Conservation (phyloP, 2,113 vertebrate species). For the Campylorhamphus procurvoides region DNA sequence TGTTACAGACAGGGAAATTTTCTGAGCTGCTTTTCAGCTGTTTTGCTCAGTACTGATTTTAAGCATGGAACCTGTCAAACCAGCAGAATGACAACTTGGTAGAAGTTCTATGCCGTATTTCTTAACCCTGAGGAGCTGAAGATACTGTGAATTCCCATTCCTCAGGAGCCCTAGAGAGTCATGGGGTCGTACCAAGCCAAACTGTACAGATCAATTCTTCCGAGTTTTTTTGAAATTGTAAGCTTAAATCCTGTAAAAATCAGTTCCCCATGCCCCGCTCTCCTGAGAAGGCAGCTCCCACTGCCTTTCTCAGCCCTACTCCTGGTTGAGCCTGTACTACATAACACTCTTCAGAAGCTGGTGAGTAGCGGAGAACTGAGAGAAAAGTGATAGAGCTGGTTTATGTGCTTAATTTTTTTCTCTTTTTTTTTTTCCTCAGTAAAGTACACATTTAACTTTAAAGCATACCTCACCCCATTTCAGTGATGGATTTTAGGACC, state of each 20-base stretch:
- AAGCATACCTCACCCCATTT: neutral
- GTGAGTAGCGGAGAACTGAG: neutral
- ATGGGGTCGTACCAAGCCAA: neutral
- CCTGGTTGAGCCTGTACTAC: accelerated
- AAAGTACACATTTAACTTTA: neutral
- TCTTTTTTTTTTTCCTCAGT: neutral
- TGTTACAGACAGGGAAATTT: neutral
- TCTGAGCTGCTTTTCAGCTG: neutral
- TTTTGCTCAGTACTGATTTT: neutral
- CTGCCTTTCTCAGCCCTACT: neutral
- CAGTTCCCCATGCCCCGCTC: accelerated
- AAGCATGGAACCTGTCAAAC: neutral
- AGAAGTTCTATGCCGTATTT: neutral
- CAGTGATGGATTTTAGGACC: neutral
- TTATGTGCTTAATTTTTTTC: neutral
- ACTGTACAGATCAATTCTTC: accelerated
- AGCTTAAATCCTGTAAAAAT: neutral
- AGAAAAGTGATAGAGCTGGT: neutral
- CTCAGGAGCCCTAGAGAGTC: neutral
- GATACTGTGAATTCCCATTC: neutral
- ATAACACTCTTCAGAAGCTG: neutral
- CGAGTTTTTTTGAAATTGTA: accelerated
- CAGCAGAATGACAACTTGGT: neutral
- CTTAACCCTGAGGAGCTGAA: neutral
- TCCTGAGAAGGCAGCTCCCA: neutral